These are phyloP conservation scores for Leuciscus waleckii DNA, from an alignment of 2,797 vertebrate species.

Conservation along the genomic window DNA sequence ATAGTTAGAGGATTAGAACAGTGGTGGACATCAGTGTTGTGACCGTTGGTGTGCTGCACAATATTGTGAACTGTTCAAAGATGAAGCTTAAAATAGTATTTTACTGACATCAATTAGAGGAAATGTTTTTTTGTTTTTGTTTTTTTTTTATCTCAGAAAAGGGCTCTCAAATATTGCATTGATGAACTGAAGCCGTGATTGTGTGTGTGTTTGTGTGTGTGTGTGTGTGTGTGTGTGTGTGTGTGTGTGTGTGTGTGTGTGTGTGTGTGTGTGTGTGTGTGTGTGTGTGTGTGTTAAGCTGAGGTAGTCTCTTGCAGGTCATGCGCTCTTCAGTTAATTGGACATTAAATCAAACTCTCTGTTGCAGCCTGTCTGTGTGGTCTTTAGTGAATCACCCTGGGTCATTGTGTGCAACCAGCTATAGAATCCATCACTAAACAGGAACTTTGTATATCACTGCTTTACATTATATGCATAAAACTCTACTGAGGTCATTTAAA, in stretches of 20 bases:
- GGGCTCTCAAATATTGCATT: constrained; percentile 39
- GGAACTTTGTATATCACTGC: constrained; percentile 1
- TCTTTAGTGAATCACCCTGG: constrained; percentile 37
- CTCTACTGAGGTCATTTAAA: neutral
- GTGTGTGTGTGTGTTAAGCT: constrained; percentile 17
- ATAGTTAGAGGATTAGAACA: neutral
- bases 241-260: neutral
- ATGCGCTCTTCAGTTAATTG: constrained; percentile 73
- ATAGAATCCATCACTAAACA: constrained; percentile 28
- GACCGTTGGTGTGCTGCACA: neutral
- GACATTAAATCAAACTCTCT: constrained; percentile 69
- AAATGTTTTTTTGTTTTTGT: constrained; percentile 44
- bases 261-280: neutral
- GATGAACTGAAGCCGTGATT: constrained; percentile 37
- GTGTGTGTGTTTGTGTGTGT: neutral
- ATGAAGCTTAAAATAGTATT: constrained; percentile 46
- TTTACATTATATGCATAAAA: neutral
- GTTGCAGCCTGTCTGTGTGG: constrained; percentile 37
- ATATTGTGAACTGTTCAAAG: constrained; percentile 30
- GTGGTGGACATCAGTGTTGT: neutral
- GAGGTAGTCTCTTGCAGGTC: constrained; percentile 60
- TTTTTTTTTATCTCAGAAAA: constrained; percentile 19
- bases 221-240: constrained; percentile 8
- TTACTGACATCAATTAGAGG: constrained; percentile 55
- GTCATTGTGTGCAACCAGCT: constrained; percentile 22